A percentile compares a stretch with the other conserved stretches of the same genome.
Conservation (phyloP, 2,797 vertebrate species). For the Enteromius unitaeniatus region DNA sequence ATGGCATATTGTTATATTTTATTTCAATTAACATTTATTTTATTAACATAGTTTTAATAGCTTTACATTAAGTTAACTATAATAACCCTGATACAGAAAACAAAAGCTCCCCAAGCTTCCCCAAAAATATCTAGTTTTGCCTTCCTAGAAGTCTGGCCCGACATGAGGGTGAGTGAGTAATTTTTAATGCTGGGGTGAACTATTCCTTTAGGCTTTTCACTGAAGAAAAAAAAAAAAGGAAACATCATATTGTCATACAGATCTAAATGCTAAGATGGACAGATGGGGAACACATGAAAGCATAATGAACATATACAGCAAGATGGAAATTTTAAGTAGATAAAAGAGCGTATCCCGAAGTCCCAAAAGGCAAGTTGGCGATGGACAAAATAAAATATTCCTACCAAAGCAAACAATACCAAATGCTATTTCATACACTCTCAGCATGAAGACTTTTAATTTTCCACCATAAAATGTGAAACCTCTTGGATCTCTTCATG, state of each 20-base stretch:
- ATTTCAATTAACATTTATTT: background rate
- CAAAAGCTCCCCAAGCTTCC: background rate
- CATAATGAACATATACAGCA: background rate
- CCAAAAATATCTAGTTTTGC: background rate
- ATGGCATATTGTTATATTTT: background rate
- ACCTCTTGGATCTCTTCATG: slow-evolving; percentile 57
- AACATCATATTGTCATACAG: background rate
- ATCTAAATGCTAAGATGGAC: background rate
- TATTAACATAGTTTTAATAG: background rate
- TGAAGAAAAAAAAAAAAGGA: background rate
- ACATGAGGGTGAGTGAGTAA: background rate
- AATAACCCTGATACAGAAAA: background rate
- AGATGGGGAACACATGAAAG: slow-evolving; percentile 26
- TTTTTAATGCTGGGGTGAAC: background rate
- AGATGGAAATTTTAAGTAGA: slow-evolving; percentile 53
- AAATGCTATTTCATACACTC: slow-evolving; percentile 59
- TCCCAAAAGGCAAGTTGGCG: slow-evolving; percentile 52
- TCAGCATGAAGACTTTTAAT: slow-evolving; percentile 59
- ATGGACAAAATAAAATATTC: slow-evolving; percentile 47
- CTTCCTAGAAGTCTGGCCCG: background rate
- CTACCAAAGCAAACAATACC: slow-evolving; percentile 63
- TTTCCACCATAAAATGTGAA: slow-evolving; percentile 63
- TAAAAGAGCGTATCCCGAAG: slow-evolving; percentile 33
- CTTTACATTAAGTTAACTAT: background rate
- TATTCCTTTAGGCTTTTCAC: slow-evolving; percentile 14